A percentile compares a stretch with the other conserved stretches of the same genome.
Conservation (phyloP, 2,797 vertebrate genomes). For the Petrocephalus sullivani region DNA sequence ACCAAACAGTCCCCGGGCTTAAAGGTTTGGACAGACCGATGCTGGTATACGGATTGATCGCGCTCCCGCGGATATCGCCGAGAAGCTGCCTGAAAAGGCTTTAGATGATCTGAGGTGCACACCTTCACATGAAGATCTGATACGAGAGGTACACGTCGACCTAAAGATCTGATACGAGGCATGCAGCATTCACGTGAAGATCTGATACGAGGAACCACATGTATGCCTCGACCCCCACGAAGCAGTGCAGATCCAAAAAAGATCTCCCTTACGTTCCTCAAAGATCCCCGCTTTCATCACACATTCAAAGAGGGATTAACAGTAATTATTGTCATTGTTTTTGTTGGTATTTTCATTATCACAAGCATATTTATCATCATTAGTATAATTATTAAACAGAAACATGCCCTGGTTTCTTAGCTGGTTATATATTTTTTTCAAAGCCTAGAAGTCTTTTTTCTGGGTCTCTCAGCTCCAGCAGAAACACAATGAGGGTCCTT, state of each 20-base stretch:
- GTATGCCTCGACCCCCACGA: background rate
- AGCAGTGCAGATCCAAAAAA: background rate
- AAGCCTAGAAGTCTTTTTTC: background rate
- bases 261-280: background rate
- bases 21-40: background rate
- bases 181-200: background rate
- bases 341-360: background rate
- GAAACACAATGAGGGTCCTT: background rate
- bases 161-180: background rate
- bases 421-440: background rate
- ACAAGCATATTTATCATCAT: background rate
- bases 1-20: background rate
- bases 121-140: constrained; percentile 7
- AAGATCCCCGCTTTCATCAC: constrained; percentile 4
- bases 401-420: constrained; percentile 6
- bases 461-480: background rate
- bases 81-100: background rate
- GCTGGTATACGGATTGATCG: background rate
- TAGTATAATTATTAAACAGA: background rate
- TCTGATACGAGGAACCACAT: background rate
- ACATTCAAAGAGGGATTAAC: constrained; percentile 9
- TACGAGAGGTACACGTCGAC: background rate
- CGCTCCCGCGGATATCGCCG: background rate
- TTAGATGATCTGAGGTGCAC: background rate
- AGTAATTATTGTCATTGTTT: constrained; percentile 13